Evolutionary conservation across 1,140 invertebrate genomes (phyloP), one percentile per base, ranked within the genome.

Genomic region (Aphelenchoides fujianensis): DNA sequence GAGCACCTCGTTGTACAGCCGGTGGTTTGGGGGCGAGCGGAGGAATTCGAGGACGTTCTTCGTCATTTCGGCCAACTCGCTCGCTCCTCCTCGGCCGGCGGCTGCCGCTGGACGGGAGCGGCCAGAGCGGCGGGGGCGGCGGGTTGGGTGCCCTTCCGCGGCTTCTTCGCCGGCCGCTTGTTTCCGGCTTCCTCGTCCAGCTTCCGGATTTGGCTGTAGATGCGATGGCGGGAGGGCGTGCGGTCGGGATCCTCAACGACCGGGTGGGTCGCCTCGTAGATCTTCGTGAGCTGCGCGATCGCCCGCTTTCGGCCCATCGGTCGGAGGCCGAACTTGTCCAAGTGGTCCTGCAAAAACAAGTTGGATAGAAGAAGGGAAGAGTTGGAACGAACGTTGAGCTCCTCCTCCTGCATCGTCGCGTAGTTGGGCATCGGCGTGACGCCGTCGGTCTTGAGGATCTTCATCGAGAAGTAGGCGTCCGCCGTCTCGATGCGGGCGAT

Each of bases 401-500:
- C 63, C 31, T 37, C 16, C 2, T 66, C 63, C 63, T 12, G 36
- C 63, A 66, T 66, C 0, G 63, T n/a, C 36, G n/a, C 53, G 7
- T 66, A 66, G 53, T 66, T 66, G 1, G 63, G 63, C 63, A 66
- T 66, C 31, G 63, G 63, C n/a, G 63, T 66, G 12, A 66, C 31
- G 36, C 12, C 36, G 12, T 66, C 16, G 1, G 16, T 66, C 32
- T 66, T 66, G 12, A 66, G 16, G 31, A 66, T 35, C 55, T 69
- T 69, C 67, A 69, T 69, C n/a, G 57, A 69, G 1, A 64, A 69
- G 5, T 59, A 19, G 5, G 55, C 55, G 7, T 23, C 5, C 12
- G 19, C 55, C 28, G 28, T 23, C 5, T 7, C 7, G 7, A 19
- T 59, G 5, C 23, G 5, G 5, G 34, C 5, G 23, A 59, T 7